phyloP scores from a whole-genome alignment of 2,797 vertebrate genomes.

The Pangasius mekongensis region DNA sequence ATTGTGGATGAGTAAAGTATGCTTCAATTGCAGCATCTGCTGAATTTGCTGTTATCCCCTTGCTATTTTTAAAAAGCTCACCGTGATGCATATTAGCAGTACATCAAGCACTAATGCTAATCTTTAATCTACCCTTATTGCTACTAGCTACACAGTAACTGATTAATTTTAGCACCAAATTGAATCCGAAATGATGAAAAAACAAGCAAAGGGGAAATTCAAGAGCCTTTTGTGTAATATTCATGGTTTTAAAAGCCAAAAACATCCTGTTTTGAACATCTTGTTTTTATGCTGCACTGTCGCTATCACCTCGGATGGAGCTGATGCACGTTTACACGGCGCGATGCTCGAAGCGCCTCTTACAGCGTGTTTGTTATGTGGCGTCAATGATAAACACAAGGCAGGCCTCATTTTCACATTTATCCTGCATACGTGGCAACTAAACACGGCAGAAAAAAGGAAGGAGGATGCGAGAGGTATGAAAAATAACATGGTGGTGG shows the following conservation, averaged over 20 bases:
- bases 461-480: neutral
- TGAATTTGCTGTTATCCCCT: neutral
- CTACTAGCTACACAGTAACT: neutral
- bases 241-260: neutral
- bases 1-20: neutral
- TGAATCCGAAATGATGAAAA: neutral
- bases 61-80: neutral
- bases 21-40: neutral
- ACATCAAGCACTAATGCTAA: neutral
- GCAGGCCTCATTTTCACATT: constrained; percentile 32
- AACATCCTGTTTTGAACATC: neutral
- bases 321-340: neutral
- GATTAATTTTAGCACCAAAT: neutral
- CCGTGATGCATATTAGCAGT: neutral
- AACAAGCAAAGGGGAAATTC: neutral
- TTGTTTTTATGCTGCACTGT: neutral
- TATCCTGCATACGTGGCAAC: neutral
- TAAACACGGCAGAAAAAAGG: neutral
- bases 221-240: neutral
- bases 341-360: neutral
- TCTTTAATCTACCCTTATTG: neutral
- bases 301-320: neutral
- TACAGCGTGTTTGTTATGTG: neutral
- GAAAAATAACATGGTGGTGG: neutral
- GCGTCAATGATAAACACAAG: constrained; percentile 19